Conservation (phyloP, 1,140 invertebrate species). For the Homalodisca vitripennis region DNA sequence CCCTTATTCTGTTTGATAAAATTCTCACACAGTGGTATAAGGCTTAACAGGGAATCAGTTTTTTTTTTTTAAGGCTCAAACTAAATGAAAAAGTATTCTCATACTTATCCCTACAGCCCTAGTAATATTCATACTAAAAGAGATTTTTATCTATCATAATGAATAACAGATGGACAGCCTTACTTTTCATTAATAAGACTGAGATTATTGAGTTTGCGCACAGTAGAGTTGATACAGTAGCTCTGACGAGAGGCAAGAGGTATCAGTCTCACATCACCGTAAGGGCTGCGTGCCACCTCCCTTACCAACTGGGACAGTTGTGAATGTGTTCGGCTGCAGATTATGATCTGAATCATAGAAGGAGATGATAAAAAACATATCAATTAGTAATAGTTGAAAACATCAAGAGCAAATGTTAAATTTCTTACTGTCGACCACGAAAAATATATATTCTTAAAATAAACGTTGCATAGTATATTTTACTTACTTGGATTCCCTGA, state of each 20-base stretch:
- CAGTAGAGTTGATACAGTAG: conserved; percentile 86
- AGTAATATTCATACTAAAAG: no score
- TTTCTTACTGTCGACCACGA: no score
- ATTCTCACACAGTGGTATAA: no score
- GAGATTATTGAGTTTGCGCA: conserved; percentile 72
- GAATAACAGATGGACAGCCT: not conserved
- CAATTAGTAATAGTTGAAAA: not conserved
- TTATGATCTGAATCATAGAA: conserved; percentile 79
- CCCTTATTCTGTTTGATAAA: no score
- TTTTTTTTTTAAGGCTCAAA: no score
- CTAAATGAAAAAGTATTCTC: no score
- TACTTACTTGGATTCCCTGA: conserved; percentile 32
- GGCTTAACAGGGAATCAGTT: no score
- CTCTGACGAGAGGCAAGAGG: conserved; percentile 90
- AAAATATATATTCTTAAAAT: no score
- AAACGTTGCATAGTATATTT: no score
- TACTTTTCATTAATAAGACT: conserved; percentile 89
- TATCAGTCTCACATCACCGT: conserved; percentile 70
- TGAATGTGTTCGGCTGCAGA: conserved; percentile 95
- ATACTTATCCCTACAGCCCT: no score
- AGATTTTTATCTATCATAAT: no score
- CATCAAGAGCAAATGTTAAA: no score
- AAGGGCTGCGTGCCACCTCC: conserved; percentile 86
- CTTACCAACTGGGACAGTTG: conserved; percentile 92
- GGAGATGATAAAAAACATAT: conserved; percentile 37